Evolutionary conservation across 2,888 invertebrate species (phyloP), one percentile per base, ranked within the genome.

Genomic region (Melikaiella ostensackeni): DNA sequence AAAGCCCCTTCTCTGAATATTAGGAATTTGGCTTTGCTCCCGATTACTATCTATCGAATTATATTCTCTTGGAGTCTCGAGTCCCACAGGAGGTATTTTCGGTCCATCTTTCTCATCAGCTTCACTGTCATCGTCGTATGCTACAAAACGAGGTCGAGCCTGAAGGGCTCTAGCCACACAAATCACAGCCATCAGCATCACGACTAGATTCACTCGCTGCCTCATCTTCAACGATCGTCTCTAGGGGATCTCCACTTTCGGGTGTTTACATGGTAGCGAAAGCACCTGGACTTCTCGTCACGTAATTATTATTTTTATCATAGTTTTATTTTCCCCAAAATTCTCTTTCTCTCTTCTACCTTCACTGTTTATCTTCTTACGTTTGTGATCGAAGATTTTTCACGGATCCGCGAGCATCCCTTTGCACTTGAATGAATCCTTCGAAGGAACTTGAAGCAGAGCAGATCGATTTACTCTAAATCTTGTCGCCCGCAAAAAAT

Each of bases 171-270:
- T 66, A 21, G 77, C 75, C 77, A 81, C 35, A 75, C 78, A 81
- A 79, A 66, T 74, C 46, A 81, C 80, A 76, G 85, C 76, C 63
- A 84, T 79, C 75, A 89, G 80, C 79, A 86, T 74, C 70, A 87
- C 80, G 86, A 89, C 85, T 87, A 88, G 85, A 86, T 86, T 86
- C 80, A 87, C 86, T 86, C 83, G 82, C 80, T 81, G 82, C 80
- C 79, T 84, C 85, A 86, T 89, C 81, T 80, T 86, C 35, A 59
- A 64, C 42, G 75, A 33, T 77, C 79, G 77, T 80, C 55, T 64
- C 61, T 35, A 61, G 50, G 61, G 27, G 33, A 61, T 42, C 38
- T 19, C 61, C 30, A 27, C 50, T 9, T 24, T n/a, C 13, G 61
- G 11, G 57, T 73, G 19, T 62, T 75, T 74, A 79, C 64, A 74